Evolutionary conservation across 2,113 vertebrate genomes (phyloP).

Genomic region (Camelus bactrianus): DNA sequence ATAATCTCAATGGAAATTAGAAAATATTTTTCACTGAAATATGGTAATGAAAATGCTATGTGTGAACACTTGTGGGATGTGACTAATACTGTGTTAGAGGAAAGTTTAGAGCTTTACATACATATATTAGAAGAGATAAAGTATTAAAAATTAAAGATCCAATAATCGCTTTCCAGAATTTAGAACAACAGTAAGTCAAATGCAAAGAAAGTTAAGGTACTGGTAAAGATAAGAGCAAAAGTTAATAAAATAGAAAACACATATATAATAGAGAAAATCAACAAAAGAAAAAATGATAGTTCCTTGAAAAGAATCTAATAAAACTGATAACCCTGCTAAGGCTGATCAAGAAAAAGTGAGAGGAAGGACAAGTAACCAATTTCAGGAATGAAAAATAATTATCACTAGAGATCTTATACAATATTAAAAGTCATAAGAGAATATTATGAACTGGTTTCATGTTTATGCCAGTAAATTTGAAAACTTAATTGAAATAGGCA

Average conservation of each 20-base stretch:
- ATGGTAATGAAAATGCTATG: neutral
- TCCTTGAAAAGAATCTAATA: neutral
- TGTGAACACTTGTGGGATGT: neutral
- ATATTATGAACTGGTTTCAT: neutral
- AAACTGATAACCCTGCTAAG: neutral
- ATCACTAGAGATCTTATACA: neutral
- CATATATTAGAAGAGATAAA: neutral
- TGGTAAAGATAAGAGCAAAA: too few relatives aligned
- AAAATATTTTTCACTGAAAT: slow-evolving; percentile 16
- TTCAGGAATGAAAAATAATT: neutral
- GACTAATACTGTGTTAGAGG: neutral
- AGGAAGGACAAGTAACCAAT: neutral
- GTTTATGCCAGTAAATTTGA: neutral
- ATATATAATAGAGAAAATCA: neutral
- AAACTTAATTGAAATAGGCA: neutral
- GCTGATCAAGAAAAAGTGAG: neutral
- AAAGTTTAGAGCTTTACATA: neutral
- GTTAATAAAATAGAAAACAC: neutral
- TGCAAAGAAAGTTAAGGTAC: neutral
- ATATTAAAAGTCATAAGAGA: neutral
- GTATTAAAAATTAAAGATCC: neutral
- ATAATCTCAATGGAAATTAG: neutral
- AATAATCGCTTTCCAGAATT: neutral
- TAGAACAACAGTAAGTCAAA: neutral
- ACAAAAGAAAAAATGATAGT: neutral